Base-by-base conservation (phyloP, 2,797 vertebrate genomes). In the Pogonophryne albipinna region DNA sequence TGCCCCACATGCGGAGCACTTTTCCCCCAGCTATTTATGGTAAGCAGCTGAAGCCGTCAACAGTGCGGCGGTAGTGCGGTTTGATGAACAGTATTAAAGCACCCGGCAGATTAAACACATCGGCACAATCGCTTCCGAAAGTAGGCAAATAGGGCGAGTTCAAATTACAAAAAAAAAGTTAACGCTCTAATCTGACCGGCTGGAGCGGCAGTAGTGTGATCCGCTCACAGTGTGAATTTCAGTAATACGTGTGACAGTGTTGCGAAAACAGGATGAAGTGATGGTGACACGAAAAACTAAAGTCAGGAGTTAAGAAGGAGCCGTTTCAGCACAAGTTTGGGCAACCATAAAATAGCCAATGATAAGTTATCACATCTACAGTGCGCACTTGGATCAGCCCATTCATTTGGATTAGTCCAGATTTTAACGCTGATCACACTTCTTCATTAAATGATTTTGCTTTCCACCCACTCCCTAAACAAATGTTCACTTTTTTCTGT, bases 1-100 rank as follows among this genome's bases (percentile, higher is more conserved):
- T 76, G 71, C 64, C 70, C 82, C 78, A 74, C 76, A 86, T 84
- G 80, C 79, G 45, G 76, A 71, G 71, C 66, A 55, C 55, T 71
- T 83, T 58, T 61, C 71, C 77, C 58, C 72, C 71, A 78, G 71
- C 75, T 73, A 66, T 84, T 85, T 75, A 74, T 57, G 62, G 44
- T 50, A 51, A 80, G 74, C 55, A 81, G 71, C 1, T 4, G 47
- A 65, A 45, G 56, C 71, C 74, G 65, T 57, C 42, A 38, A 70
- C 34, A 13, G 34, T 71, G 10, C 11, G 23, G 52, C 58, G 47
- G 46, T 20, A 56, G 65, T 8, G 53, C 34, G 72, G 65, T 78
- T 71, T 86, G 79, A 74, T 51, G 27, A 70, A 44, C 23, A 75
- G 17, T 55, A 10, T 31, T 38, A 78, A 17, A 38, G 16, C 23